Base-by-base conservation (phyloP, 2,113 vertebrate genomes). In the Vulpes ferrilata region DNA sequence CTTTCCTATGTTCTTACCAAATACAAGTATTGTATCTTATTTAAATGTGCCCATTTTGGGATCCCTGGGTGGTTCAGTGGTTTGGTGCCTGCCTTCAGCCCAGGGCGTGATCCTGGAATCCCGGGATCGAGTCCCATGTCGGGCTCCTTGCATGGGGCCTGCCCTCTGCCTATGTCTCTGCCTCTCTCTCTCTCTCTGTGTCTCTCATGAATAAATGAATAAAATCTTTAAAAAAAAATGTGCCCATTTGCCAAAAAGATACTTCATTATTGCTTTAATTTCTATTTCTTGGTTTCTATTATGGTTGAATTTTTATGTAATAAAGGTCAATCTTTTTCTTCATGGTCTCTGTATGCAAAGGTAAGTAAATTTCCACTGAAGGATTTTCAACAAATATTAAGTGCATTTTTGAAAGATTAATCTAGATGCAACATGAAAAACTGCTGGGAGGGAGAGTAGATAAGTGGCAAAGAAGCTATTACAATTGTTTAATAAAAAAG, bases 401-500 rank as follows among this genome's bases (percentile, higher is more conserved):
- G 57, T 74, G 3, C 12, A 86, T 88, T 89, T 96, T n/a, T 76
- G 23, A 84, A 93, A 93, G 53, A 64, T 64, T 93, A 67, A 20
- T 57, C 65, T 71, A 71, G 53, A 23, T 96, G 48, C 25, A 93
- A 93, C 20, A 82, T 67, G n/a, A 88, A 88, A 48, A 43, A 96
- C 17, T 90, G n/a, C 35, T 60, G 25, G 53, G 38, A 86, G 12
- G 74, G 35, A 62, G 15, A 93, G 27, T 0, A 73, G n/a, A 67
- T 35, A 79, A 91, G 48, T 82, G 22, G 4, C 48, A 81, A 94
- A 38, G 16, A 60, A 53, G 43, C 10, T 71, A 78, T 43, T 69
- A 79, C 3, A 82, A 93, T 15, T 2, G 57, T 65, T 62, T 91
- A 88, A 32, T 96, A 88, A 88, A 67, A 67, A 94, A 80, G 22